phyloP scores from a whole-genome alignment of 2,888 invertebrate genomes.

The Zele albiditarsus region DNA sequence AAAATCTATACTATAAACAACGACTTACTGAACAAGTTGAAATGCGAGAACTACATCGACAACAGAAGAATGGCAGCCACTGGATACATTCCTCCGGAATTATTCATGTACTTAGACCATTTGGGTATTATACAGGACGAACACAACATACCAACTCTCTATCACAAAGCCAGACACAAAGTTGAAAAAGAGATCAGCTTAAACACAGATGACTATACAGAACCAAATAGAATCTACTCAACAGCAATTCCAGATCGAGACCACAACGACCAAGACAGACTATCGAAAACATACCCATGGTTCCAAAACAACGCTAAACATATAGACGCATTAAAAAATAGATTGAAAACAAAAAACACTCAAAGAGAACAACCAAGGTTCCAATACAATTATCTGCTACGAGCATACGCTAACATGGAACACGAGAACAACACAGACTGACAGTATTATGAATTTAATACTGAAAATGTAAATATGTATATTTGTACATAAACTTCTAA shows the following conservation, averaged over 20 bases:
- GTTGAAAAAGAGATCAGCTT: conserved; percentile 24
- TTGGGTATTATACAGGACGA: conserved; percentile 24
- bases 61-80: background rate
- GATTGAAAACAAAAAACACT: background rate
- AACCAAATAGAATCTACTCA: background rate
- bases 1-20: background rate
- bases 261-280: background rate
- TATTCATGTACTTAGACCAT: conserved; percentile 25
- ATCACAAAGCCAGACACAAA: conserved; percentile 35
- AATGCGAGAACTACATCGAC: background rate
- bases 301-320: too few species aligned
- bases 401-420: background rate
- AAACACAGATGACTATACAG: background rate
- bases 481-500: background rate
- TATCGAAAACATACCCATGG: background rate
- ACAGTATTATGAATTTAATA: background rate
- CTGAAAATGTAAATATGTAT: background rate
- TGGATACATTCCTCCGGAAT: conserved; percentile 31
- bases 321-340: too few species aligned
- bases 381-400: too few species aligned
- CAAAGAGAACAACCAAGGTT: background rate
- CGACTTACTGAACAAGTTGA: background rate
- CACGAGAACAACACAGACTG: background rate
- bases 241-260: background rate
- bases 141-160: conserved; percentile 24